These are phyloP conservation scores for Rhincodon typus DNA, from an alignment of 2,797 vertebrate species.

Conservation along the genomic window DNA sequence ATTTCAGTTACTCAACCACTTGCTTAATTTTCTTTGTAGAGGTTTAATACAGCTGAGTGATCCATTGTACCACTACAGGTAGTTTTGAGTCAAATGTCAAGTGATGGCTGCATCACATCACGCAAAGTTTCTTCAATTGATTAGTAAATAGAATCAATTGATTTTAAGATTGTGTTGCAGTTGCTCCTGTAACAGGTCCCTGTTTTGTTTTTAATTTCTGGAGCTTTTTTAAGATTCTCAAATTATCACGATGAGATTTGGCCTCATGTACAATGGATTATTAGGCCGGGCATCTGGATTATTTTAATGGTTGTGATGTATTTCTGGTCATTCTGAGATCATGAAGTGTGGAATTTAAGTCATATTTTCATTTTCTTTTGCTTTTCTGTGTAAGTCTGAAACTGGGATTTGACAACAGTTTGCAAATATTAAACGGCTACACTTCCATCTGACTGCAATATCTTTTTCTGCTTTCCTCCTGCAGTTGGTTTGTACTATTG, in stretches of 20 bases:
- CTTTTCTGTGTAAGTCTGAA: neutral
- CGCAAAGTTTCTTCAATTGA: too few relatives aligned
- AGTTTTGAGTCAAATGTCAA: neutral
- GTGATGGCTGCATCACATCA: too few relatives aligned
- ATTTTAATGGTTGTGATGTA: neutral
- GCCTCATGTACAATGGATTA: neutral
- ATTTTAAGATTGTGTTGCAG: too few relatives aligned
- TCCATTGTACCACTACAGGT: neutral
- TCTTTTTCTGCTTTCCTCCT: conserved; percentile 40
- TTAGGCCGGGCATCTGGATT: neutral
- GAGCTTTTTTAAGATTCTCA: neutral
- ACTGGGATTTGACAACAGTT: neutral
- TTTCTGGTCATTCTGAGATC: neutral
- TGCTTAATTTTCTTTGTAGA: neutral
- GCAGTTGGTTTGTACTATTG: conserved; percentile 96
- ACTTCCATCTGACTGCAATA: neutral
- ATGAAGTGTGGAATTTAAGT: neutral
- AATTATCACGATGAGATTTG: neutral
- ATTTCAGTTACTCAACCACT: neutral
- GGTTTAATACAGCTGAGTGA: neutral
- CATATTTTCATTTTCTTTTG: neutral
- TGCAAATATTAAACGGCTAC: neutral
- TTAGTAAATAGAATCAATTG: too few relatives aligned
- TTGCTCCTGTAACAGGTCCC: too few relatives aligned
- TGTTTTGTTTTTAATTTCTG: neutral